phyloP scores from a whole-genome alignment of 2,888 invertebrate species.

The Sphaerolaimus hirsutus region DNA sequence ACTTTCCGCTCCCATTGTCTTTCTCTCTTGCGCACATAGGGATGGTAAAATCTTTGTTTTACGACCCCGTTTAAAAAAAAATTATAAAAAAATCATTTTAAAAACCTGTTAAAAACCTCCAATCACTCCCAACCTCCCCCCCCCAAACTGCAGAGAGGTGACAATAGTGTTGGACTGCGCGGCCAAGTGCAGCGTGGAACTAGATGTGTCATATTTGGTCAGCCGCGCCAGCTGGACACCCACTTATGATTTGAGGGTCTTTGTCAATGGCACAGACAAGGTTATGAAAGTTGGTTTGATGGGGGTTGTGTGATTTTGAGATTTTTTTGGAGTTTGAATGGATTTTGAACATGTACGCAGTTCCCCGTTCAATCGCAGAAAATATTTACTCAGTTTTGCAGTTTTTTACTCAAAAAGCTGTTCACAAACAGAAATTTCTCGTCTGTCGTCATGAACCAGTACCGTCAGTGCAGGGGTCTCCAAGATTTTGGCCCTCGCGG shows the following conservation, averaged over 20 bases:
- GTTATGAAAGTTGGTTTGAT: constrained; percentile 5
- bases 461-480: too few species aligned
- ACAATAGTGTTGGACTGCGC: constrained; percentile 8
- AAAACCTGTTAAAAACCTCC: background rate
- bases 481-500: too few species aligned
- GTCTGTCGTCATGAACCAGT: too few species aligned
- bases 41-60: too few species aligned
- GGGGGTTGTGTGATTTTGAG: background rate
- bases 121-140: too few species aligned
- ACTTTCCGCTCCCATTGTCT: too few species aligned
- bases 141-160: constrained; percentile 8
- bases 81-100: too few species aligned
- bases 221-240: constrained; percentile 15
- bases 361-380: background rate
- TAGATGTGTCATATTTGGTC: constrained; percentile 12
- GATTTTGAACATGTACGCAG: background rate
- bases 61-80: too few species aligned
- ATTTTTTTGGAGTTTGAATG: background rate
- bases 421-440: too few species aligned
- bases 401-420: background rate
- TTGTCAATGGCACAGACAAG: background rate
- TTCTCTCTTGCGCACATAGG: too few species aligned
- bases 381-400: background rate
- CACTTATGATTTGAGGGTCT: constrained; percentile 17
- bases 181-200: constrained; percentile 6